Evolutionary conservation across 2,797 vertebrate genomes (phyloP).

Genomic region (Sorex maritimensis): DNA sequence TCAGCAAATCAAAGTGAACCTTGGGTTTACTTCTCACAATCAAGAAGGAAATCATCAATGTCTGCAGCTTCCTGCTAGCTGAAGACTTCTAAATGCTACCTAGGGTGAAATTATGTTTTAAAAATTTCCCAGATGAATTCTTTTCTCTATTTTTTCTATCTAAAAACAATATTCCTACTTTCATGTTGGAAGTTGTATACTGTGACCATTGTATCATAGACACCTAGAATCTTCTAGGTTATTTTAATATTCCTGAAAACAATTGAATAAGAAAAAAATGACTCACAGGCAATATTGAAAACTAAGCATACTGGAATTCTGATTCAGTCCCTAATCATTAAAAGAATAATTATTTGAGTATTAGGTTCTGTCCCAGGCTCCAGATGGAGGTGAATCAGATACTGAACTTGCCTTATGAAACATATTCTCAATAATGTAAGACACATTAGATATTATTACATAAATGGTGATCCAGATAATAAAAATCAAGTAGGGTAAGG

Average conservation of each 20-base stretch:
- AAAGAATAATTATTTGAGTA: background rate
- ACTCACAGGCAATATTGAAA: too few species aligned
- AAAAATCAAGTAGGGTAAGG: background rate
- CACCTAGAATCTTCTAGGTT: slow-evolving; percentile 23
- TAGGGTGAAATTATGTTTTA: too few species aligned
- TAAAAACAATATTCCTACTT: slow-evolving; percentile 1
- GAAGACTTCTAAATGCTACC: background rate
- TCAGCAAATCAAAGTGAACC: background rate
- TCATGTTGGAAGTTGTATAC: slow-evolving; percentile 52
- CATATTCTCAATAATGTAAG: background rate
- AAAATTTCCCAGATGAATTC: slow-evolving; percentile 25
- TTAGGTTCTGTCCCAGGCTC: background rate
- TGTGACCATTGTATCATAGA: background rate
- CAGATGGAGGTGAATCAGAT: background rate
- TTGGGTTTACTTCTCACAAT: background rate
- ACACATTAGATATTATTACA: background rate
- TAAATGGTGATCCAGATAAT: background rate
- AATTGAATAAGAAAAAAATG: background rate
- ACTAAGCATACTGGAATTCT: background rate
- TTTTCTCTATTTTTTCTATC: slow-evolving; percentile 49
- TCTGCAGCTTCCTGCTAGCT: background rate
- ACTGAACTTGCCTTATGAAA: background rate
- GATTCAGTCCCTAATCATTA: background rate
- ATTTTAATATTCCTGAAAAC: background rate
- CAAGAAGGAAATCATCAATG: slow-evolving; percentile 34